These are phyloP conservation scores for Ptychochromis oligacanthus DNA, from an alignment of 2,113 vertebrate species.

Conservation along the genomic window DNA sequence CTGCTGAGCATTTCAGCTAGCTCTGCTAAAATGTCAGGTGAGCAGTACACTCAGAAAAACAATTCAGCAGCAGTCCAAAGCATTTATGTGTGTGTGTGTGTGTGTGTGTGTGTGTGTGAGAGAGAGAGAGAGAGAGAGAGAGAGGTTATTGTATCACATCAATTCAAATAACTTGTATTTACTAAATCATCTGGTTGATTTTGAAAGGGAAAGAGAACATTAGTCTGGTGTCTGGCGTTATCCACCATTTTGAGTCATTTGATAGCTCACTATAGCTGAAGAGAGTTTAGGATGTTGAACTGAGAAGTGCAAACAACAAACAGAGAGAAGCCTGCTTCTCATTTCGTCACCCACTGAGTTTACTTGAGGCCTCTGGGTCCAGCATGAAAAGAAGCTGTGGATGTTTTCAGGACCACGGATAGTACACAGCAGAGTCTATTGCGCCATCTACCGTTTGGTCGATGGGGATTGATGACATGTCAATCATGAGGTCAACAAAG, in stretches of 20 bases:
- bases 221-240: slow-evolving; percentile 15
- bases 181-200: neutral
- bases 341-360: no score
- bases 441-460: slow-evolving; percentile 32
- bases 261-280: neutral
- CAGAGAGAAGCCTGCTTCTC: neutral
- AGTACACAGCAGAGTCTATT: neutral
- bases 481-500: neutral
- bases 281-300: slow-evolving; percentile 1
- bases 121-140: no score
- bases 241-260: neutral
- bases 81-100: neutral
- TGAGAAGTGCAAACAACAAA: neutral
- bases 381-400: neutral
- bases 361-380: neutral
- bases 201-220: neutral
- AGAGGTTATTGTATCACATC: neutral
- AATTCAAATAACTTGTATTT: neutral
- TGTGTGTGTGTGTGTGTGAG: no score
- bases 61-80: neutral
- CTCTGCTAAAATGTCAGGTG: neutral
- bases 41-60: neutral
- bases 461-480: neutral
- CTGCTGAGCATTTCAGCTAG: neutral
- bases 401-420: slow-evolving; percentile 58